Evolutionary conservation across 1,140 invertebrate genomes (phyloP).

Genomic region (Tribolium castaneum): DNA sequence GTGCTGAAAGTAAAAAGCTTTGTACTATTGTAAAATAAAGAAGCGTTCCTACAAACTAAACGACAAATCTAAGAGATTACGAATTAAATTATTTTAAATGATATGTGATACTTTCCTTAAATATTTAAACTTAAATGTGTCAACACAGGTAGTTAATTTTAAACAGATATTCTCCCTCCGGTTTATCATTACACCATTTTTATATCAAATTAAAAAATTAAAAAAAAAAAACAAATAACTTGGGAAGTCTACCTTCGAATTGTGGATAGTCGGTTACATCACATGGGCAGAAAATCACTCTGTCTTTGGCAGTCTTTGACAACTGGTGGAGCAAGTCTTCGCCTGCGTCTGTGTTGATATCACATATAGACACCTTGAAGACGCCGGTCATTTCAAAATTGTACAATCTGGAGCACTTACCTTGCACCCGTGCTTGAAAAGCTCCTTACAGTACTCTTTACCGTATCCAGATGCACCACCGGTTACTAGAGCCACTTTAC

Average conservation of each 20-base stretch:
- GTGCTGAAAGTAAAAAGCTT: no score
- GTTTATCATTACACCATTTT: no score
- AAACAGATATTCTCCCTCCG: no score
- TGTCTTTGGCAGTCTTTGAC: conserved; percentile 72
- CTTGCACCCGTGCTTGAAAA: conserved; percentile 79
- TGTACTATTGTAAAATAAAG: no score
- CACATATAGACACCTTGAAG: conserved; percentile 76
- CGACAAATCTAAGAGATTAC: no score
- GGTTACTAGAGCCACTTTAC: conserved; percentile 80
- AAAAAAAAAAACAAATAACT: no score
- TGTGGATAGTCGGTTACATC: conserved; percentile 81
- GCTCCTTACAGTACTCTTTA: conserved; percentile 75
- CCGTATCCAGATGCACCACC: conserved; percentile 82
- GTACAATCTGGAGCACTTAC: conserved; percentile 63
- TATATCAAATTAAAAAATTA: no score
- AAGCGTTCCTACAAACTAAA: no score
- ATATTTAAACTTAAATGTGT: no score
- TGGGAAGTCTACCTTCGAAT: conserved; percentile 72
- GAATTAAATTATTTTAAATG: no score
- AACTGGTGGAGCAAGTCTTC: conserved; percentile 74
- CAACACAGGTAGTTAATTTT: no score
- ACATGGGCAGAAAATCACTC: conserved; percentile 75
- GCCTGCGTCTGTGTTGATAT: conserved; percentile 75
- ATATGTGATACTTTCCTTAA: no score
- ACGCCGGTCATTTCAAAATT: background rate